Conservation (phyloP, 2,888 invertebrate species). For the Plebejus melissa region DNA sequence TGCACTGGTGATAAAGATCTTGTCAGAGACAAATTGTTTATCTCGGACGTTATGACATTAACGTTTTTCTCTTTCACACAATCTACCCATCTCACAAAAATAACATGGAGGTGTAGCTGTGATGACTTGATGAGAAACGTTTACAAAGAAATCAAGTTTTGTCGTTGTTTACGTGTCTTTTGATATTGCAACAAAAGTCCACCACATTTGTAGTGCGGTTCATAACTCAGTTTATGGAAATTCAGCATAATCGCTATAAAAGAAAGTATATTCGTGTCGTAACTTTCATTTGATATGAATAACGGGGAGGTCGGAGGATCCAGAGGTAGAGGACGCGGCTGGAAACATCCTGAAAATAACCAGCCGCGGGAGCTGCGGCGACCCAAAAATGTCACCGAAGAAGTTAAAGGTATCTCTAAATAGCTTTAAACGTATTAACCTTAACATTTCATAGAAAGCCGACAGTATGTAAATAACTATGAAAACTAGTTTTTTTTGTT, state of each 20-base stretch:
- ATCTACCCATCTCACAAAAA: conserved; percentile 48
- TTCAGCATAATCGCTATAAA: conserved; percentile 46
- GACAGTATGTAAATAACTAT: conserved; percentile 23
- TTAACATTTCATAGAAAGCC: conserved; percentile 12
- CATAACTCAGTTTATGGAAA: conserved; percentile 59
- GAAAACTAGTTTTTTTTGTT: conserved; percentile 20
- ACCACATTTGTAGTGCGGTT: conserved; percentile 32
- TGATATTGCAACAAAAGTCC: conserved; percentile 36
- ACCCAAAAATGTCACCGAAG: conserved; percentile 59
- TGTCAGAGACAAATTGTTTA: too few species aligned
- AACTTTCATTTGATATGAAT: conserved; percentile 61
- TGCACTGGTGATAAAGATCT: too few species aligned
- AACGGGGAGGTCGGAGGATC: conserved; percentile 74
- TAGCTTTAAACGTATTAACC: neutral
- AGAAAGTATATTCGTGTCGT: conserved; percentile 43
- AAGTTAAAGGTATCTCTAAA: conserved; percentile 55
- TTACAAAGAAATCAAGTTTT: conserved; percentile 50
- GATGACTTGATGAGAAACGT: conserved; percentile 45
- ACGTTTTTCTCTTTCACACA: conserved; percentile 28
- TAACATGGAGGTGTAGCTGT: conserved; percentile 69
- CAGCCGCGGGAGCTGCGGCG: conserved; percentile 71
- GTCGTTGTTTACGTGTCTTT: conserved; percentile 77
- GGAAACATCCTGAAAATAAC: conserved; percentile 65
- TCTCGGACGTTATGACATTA: neutral
- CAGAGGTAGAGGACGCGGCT: conserved; percentile 74